phyloP scores from a whole-genome alignment of 2,113 vertebrate species.

The Apistogramma diplotaenia region DNA sequence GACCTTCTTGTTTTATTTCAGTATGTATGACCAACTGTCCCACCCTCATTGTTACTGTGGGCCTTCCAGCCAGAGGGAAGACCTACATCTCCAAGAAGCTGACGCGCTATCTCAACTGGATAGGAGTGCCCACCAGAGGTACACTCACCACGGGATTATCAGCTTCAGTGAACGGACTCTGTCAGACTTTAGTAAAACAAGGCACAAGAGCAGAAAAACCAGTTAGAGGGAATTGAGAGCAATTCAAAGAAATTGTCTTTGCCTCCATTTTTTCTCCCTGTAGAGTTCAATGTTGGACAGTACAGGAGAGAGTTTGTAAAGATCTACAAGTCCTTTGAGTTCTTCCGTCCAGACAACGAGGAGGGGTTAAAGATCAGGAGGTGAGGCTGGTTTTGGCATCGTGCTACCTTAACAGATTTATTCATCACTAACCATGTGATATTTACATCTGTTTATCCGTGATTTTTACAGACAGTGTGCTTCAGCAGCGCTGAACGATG shows the following conservation, averaged over 20 bases:
- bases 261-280: neutral
- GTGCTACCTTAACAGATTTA: neutral
- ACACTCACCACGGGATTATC: neutral
- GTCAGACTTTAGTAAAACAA: neutral
- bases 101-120: conserved; percentile 98
- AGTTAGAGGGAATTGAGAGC: neutral
- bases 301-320: conserved; percentile 92
- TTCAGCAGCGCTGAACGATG: conserved; percentile 88
- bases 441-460: neutral
- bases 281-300: conserved; percentile 98
- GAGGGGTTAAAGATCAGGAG: conserved; percentile 93
- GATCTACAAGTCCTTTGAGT: conserved; percentile 96
- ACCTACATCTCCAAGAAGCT: conserved; percentile 99
- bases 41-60: conserved; percentile 96
- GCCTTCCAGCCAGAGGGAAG: conserved; percentile 94
- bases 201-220: neutral
- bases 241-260: neutral
- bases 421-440: neutral
- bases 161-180: neutral
- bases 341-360: conserved; percentile 96
- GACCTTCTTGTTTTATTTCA: conserved; percentile 57
- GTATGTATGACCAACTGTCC: conserved; percentile 99
- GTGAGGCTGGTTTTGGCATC: conserved; percentile 71
- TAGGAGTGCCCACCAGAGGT: conserved; percentile 96
- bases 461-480: conserved; percentile 86